These are phyloP conservation scores for Pseudocheirus occidentalis DNA, from an alignment of 2,797 vertebrate species.

Conservation along the genomic window DNA sequence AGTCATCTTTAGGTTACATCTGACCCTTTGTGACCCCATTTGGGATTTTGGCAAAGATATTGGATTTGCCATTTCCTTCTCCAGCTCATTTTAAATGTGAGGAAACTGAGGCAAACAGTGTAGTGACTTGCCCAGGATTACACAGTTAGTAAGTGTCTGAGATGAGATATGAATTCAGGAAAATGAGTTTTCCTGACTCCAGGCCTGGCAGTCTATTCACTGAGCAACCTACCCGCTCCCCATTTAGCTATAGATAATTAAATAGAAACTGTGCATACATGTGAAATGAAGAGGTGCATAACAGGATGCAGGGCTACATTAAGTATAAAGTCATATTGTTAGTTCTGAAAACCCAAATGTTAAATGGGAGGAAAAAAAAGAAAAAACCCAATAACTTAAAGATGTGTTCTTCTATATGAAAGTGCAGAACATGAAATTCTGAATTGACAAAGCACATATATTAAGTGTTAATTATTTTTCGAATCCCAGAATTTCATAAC, in stretches of 20 bases:
- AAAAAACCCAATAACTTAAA: background rate
- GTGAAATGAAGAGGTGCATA: background rate
- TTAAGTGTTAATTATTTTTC: background rate
- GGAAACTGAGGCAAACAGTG: background rate
- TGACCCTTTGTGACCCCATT: too few relatives aligned
- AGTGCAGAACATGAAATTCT: background rate
- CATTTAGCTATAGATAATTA: background rate
- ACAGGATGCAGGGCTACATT: background rate
- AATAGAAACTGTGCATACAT: background rate
- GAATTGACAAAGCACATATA: background rate
- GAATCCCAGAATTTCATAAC: background rate
- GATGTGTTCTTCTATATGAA: background rate
- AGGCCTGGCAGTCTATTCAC: background rate
- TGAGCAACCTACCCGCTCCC: background rate
- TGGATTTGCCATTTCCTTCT: background rate
- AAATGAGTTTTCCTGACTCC: background rate
- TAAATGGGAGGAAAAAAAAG: background rate
- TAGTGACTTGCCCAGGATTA: background rate
- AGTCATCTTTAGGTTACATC: too few relatives aligned
- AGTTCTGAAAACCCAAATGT: background rate
- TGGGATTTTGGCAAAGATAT: background rate
- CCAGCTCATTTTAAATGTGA: background rate
- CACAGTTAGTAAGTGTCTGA: background rate
- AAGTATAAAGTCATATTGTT: background rate
- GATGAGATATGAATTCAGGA: background rate